Evolutionary conservation across 2,888 invertebrate genomes (phyloP), one percentile per base, ranked within the genome.

Genomic region (Polydrusus cervinus): DNA sequence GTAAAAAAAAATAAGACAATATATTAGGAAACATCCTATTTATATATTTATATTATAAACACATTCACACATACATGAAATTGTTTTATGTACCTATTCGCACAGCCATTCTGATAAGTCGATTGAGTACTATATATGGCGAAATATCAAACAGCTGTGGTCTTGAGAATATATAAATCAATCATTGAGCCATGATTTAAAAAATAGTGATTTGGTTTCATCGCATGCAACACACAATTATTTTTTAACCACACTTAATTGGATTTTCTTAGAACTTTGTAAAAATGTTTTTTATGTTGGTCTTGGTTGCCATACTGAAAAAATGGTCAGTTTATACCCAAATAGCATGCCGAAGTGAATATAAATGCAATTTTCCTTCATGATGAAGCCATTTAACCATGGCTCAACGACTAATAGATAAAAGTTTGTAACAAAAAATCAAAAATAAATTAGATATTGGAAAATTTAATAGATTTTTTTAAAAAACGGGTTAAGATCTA

Each of bases 21-120:
- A 61, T 16, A 30, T 69, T 75, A 75, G 75, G 75, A 75, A 75
- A 75, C 75, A 75, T 71, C 75, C 71, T 75, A 75, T 43, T 61
- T 71, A 75, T 75, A 61, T 75, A 75, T 71, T 75, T 67, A 75
- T 75, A 72, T 73, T 73, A 76, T 76, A 76, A 87, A 87, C 87
- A 87, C 87, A 87, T 87, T 86, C 87, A 87, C 87, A 87, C 87
- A 81, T 87, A 87, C 85, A 87, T 81, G 81, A 78, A 81, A 82
- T 83, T 83, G 81, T 82, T 78, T 84, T 73, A 70, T 73, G 69
- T 65, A 76, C 73, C 55, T 74, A 64, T 38, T 61, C 66, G 45
- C 85, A 86, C 86, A 87, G 86, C 85, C 85, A 79, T 83, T 84
- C 85, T 86, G 87, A 87, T 86, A 86, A 84, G 82, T 86, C 84